These are phyloP conservation scores for Dolichotis patagonum DNA, from an alignment of 2,113 vertebrate species.

Conservation along the genomic window DNA sequence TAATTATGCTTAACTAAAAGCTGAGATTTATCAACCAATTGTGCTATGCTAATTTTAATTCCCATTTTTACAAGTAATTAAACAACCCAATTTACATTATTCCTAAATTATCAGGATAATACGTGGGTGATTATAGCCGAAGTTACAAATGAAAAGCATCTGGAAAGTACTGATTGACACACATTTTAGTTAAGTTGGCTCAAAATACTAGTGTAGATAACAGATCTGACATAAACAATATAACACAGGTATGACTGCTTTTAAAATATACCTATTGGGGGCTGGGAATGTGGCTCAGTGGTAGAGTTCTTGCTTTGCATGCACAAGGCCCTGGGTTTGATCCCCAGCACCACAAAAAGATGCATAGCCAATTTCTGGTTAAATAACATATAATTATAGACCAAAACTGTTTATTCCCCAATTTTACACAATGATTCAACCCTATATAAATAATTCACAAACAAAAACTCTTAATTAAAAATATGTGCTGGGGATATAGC, in stretches of 20 bases:
- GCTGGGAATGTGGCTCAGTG: neutral
- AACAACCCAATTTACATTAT: conserved; percentile 51
- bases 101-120: conserved; percentile 8
- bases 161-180: neutral
- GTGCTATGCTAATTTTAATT: conserved; percentile 13
- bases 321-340: neutral
- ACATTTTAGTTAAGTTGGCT: neutral
- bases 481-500: neutral
- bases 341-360: neutral
- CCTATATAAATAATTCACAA: conserved; percentile 44
- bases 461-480: conserved; percentile 43
- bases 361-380: conserved; percentile 11
- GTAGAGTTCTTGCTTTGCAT: neutral
- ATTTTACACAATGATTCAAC: conserved; percentile 61
- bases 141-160: conserved; percentile 40
- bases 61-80: conserved; percentile 57
- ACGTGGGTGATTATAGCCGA: neutral
- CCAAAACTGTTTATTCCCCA: neutral
- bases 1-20: conserved; percentile 49
- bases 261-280: conserved; percentile 18
- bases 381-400: conserved; percentile 33
- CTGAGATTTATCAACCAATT: conserved; percentile 29
- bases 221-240: conserved; percentile 17
- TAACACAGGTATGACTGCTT: neutral
- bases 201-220: neutral